These are phyloP conservation scores for Engystomops pustulosus DNA, from an alignment of 2,113 vertebrate genomes.

Conservation along the genomic window DNA sequence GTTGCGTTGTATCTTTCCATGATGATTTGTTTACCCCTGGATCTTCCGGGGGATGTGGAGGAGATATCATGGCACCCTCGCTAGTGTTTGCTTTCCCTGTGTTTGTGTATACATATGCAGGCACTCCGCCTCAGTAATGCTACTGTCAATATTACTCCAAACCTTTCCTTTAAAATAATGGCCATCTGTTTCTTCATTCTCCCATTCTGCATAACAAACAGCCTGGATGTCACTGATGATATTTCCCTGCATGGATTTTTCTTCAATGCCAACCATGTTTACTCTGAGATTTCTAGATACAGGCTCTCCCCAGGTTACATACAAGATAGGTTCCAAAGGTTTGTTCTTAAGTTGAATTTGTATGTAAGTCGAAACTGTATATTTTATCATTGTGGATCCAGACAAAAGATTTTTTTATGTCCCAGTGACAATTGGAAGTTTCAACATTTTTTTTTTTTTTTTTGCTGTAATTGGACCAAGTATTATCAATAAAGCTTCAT, in stretches of 20 bases:
- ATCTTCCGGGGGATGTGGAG: not conserved
- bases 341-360: too few species aligned
- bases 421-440: too few species aligned
- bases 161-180: constrained; percentile 47
- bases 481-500: too few species aligned
- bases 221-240: constrained; percentile 43
- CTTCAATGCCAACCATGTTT: constrained; percentile 17
- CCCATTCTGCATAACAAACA: constrained; percentile 45
- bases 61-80: not conserved
- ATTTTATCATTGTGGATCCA: too few species aligned
- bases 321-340: too few species aligned
- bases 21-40: not conserved
- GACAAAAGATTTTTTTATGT: too few species aligned
- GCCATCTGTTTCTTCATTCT: constrained; percentile 48
- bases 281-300: constrained; percentile 23
- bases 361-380: too few species aligned
- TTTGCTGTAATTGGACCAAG: too few species aligned
- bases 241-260: constrained; percentile 29
- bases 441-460: too few species aligned
- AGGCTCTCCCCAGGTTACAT: too few species aligned
- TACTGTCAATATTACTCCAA: constrained; percentile 53
- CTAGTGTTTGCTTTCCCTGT: constrained; percentile 24
- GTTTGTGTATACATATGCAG: constrained; percentile 37
- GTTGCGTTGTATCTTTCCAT: not conserved
- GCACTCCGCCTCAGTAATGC: constrained; percentile 29